phyloP scores from a whole-genome alignment of 2,113 vertebrate species.

The Tychaedon coryphoeus region DNA sequence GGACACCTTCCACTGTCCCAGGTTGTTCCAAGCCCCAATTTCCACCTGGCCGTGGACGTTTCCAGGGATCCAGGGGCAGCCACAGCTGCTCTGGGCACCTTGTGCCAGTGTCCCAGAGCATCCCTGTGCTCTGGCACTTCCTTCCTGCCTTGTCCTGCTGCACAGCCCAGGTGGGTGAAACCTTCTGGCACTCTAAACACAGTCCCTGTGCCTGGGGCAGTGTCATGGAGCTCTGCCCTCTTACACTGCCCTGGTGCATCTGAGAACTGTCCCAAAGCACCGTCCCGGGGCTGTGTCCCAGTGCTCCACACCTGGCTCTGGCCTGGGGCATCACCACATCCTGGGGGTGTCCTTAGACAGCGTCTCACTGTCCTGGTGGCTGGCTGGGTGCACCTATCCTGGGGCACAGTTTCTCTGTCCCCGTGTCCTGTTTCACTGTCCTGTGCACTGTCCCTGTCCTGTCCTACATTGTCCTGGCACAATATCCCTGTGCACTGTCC shows the following conservation, averaged over 20 bases:
- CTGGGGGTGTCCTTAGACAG: accelerated
- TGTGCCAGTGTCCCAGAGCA: background rate
- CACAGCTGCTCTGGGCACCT: background rate
- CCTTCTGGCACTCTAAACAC: background rate
- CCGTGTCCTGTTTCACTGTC: background rate
- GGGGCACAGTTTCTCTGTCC: background rate
- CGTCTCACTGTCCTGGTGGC: background rate
- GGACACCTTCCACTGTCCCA: background rate
- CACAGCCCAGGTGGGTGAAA: background rate
- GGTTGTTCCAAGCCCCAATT: accelerated
- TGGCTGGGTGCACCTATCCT: too few relatives aligned
- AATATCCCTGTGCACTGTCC: background rate
- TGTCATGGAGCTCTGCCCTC: accelerated
- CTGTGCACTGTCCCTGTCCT: background rate
- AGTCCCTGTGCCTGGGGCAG: background rate
- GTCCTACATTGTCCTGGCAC: background rate
- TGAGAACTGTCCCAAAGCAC: too few relatives aligned
- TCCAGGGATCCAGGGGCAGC: background rate
- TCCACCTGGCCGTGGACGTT: background rate
- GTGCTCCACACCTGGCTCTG: background rate
- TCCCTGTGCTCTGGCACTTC: background rate
- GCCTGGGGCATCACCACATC: background rate
- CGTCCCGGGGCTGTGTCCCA: accelerated
- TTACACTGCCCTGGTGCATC: background rate
- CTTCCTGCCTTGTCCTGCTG: background rate